Evolutionary conservation across 2,797 vertebrate genomes (phyloP), one percentile per base, ranked within the genome.

Genomic region (Myotis pilosus): DNA sequence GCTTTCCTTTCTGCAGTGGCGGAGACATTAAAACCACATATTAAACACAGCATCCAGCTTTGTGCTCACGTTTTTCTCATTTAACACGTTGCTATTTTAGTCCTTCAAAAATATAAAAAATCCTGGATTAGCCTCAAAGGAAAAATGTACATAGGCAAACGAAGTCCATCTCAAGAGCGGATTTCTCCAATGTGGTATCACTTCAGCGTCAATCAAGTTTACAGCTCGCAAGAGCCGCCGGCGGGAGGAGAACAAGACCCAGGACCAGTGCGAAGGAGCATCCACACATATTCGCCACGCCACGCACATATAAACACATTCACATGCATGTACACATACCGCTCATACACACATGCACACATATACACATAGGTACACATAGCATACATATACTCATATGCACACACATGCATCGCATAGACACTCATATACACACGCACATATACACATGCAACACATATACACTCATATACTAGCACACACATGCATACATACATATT

Each of bases 51-150:
- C 41, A 13, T 88, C 85, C 75, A 82, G 96, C 83, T 84, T 71
- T 33, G 47, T 13, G 60, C 49, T 93, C 96, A 97, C 0, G 0
- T 94, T 96, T 96, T 97, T 97, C 88, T 96, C 91, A 97, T 96
- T 97, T 97, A 96, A 95, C 86, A 91, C 75, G 55, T n/a, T 93
- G 93, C 92, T 96, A 93, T 97, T 96, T 95, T 76, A 55, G 69
- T 83, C 81, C 64, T 92, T 82, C 90, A 51, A 51, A 95, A 91
- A 94, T 66, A 92, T 74, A 88, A 93, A 89, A 81, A 87, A 71
- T 79, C 64, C 95, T 97, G 97, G 96, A 95, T 92, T 76, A 15
- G 71, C 96, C 96, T 96, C 97, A 97, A 96, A 97, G 96, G 87
- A 80, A 96, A 96, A 78, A 89, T 84, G 51, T 36, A 75, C 60